These are phyloP conservation scores for Dasyprocta punctata DNA, from an alignment of 2,113 vertebrate genomes.

Conservation along the genomic window DNA sequence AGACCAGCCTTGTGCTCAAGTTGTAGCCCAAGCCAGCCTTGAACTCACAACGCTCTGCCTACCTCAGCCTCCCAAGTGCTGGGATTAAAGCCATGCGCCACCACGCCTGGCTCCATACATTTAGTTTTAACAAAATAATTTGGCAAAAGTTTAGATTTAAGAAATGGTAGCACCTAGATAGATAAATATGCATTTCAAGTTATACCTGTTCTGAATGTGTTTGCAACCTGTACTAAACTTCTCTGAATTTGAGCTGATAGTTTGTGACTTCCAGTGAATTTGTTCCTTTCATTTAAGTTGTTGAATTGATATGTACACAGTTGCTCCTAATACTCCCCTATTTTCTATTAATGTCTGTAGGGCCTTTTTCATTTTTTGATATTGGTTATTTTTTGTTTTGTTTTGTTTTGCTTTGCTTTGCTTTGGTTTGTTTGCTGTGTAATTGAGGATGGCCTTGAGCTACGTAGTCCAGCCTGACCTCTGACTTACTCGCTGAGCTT, in stretches of 20 bases:
- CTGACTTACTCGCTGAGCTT: not conserved
- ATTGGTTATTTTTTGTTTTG: not conserved
- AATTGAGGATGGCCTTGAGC: not conserved
- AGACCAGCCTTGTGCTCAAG: too few relatives aligned
- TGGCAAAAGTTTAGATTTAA: not conserved
- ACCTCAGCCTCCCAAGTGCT: too few relatives aligned
- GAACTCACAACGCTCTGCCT: too few relatives aligned
- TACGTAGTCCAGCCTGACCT: not conserved
- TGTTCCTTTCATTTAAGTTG: not conserved
- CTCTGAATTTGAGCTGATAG: not conserved
- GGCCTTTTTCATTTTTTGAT: not conserved
- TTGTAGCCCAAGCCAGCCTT: too few relatives aligned
- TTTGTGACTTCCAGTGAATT: not conserved
- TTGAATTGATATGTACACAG: not conserved
- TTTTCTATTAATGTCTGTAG: not conserved
- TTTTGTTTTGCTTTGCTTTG: not conserved
- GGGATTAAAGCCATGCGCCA: too few relatives aligned
- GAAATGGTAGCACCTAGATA: not conserved
- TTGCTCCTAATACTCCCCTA: not conserved
- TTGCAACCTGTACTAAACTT: not conserved
- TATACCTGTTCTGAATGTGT: not conserved
- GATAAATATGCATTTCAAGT: not conserved
- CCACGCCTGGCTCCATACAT: too few relatives aligned
- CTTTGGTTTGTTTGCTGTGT: not conserved
- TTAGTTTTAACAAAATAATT: conserved; percentile 27